Evolutionary conservation across 2,888 invertebrate species (phyloP).

Genomic region (Apamea sordens): DNA sequence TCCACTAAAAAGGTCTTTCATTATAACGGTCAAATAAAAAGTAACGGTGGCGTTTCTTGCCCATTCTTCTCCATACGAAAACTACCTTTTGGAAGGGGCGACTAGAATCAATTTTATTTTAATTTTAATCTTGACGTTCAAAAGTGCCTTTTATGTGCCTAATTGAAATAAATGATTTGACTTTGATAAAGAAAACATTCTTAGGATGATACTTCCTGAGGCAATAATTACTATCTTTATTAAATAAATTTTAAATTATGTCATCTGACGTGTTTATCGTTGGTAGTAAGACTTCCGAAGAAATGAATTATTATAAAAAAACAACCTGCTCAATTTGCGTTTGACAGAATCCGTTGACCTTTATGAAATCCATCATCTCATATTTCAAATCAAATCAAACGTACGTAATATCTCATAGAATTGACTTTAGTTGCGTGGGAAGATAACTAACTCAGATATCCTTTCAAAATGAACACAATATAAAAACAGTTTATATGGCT

Average conservation of each 20-base stretch:
- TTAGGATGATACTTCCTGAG: neutral
- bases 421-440: constrained; percentile 34
- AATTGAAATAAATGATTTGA: too few species aligned
- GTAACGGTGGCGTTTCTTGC: too few species aligned
- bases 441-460: neutral
- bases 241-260: neutral
- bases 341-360: neutral
- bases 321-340: neutral
- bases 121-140: too few species aligned
- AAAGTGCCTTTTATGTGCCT: too few species aligned
- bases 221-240: neutral
- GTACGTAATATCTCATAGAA: constrained; percentile 15
- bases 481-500: constrained; percentile 22
- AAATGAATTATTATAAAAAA: neutral
- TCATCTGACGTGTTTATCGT: neutral
- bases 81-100: too few species aligned
- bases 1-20: neutral
- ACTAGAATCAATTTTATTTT: too few species aligned
- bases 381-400: too few species aligned
- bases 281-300: neutral
- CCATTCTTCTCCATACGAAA: too few species aligned
- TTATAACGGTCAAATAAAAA: too few species aligned
- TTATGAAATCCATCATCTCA: neutral
- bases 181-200: neutral
- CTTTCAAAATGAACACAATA: constrained; percentile 18